These are phyloP conservation scores for Poeciliopsis prolifica DNA, from an alignment of 2,113 vertebrate genomes.

Conservation along the genomic window DNA sequence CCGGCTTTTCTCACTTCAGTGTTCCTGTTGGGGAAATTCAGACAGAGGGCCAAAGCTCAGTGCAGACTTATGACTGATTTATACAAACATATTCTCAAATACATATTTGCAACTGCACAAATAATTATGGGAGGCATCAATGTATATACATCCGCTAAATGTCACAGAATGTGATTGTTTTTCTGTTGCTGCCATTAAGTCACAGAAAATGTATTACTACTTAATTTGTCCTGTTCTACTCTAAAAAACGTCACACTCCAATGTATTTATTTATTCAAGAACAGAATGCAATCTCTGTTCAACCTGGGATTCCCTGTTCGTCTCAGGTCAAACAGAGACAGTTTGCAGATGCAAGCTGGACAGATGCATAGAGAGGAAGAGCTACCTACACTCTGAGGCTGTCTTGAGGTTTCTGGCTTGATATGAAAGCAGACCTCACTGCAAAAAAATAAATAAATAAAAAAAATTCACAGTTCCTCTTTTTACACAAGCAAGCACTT, in stretches of 20 bases:
- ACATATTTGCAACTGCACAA: slow-evolving; percentile 13
- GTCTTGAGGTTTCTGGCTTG: slow-evolving; percentile 35
- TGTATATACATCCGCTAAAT: slow-evolving; percentile 25
- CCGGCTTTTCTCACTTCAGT: slow-evolving; percentile 20
- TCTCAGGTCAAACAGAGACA: slow-evolving; percentile 12
- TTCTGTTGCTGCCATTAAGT: slow-evolving; percentile 40
- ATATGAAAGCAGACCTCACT: slow-evolving; percentile 9
- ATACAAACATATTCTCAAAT: slow-evolving; percentile 27
- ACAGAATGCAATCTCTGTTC: neutral
- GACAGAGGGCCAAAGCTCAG: slow-evolving; percentile 20
- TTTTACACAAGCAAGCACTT: slow-evolving; percentile 13
- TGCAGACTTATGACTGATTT: slow-evolving; percentile 21
- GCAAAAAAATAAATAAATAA: slow-evolving; percentile 5
- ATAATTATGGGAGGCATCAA: slow-evolving; percentile 35
- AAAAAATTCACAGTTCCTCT: neutral
- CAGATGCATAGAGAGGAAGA: slow-evolving; percentile 6
- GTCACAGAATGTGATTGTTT: slow-evolving; percentile 3
- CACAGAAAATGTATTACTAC: slow-evolving; percentile 19
- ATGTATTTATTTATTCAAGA: slow-evolving; percentile 2
- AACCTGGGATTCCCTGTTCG: slow-evolving; percentile 12
- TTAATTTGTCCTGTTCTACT: slow-evolving; percentile 2
- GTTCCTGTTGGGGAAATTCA: slow-evolving; percentile 22
- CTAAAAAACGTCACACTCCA: slow-evolving; percentile 17
- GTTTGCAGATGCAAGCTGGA: slow-evolving; percentile 9
- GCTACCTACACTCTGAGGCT: slow-evolving; percentile 12